Percentiles rank a stretch among this genome's conserved stretches.
These are phyloP conservation scores for Hirtodrosophila duncani DNA, from an alignment of 2,888 invertebrate genomes.

Conservation along the genomic window DNA sequence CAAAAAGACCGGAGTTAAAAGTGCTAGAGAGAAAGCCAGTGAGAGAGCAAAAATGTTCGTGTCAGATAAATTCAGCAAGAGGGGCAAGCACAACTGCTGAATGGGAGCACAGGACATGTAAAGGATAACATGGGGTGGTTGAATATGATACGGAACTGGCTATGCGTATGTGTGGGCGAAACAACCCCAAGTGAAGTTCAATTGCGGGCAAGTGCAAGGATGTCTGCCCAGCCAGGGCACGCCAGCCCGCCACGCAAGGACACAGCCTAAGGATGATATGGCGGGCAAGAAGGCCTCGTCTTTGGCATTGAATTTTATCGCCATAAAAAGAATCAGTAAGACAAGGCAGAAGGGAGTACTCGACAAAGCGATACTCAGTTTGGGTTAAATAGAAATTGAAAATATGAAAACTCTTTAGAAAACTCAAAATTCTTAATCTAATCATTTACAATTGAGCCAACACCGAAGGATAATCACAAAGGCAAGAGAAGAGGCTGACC, in stretches of 20 bases:
- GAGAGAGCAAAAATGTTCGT: background rate
- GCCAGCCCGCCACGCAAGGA: constrained; percentile 36
- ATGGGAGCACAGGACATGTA: constrained; percentile 30
- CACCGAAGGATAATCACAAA: no score
- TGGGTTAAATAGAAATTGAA: no score
- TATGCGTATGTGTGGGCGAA: constrained; percentile 18
- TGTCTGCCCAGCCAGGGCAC: constrained; percentile 34
- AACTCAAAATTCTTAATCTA: no score
- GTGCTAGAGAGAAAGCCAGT: background rate
- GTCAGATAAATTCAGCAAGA: constrained; percentile 63
- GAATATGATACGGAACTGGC: background rate
- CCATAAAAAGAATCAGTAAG: background rate
- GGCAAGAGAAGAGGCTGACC: no score
- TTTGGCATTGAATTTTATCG: constrained; percentile 22
- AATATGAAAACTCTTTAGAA: no score
- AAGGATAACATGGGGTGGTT: background rate
- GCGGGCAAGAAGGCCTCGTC: constrained; percentile 1
- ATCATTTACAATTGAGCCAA: no score
- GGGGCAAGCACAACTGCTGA: constrained; percentile 17
- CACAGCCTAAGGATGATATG: constrained; percentile 18
- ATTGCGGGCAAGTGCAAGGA: constrained; percentile 67
- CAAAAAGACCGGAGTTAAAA: constrained; percentile 7
- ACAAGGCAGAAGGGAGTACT: no score
- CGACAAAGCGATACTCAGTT: no score
- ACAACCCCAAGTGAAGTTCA: constrained; percentile 60